Percentiles rank a stretch among this genome's conserved stretches.
phyloP scores from a whole-genome alignment of 2,888 invertebrate genomes.

The Cataglyphis altisquamis region DNA sequence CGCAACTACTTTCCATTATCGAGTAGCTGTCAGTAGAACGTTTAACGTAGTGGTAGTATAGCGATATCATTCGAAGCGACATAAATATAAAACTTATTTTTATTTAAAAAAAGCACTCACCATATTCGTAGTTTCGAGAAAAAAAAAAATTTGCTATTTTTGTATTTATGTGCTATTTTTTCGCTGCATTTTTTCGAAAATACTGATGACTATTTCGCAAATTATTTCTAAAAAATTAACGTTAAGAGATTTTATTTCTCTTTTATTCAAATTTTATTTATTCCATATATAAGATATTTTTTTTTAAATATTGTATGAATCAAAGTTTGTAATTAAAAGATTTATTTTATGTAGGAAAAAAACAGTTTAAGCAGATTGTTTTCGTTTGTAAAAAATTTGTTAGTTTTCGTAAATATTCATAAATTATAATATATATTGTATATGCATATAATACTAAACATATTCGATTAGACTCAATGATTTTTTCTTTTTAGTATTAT shows the following conservation, averaged over 20 bases:
- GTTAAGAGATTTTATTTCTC: neutral
- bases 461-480: neutral
- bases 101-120: neutral
- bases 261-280: neutral
- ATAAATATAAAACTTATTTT: neutral
- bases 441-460: neutral
- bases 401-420: neutral
- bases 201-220: neutral
- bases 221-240: neutral
- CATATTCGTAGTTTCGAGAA: neutral
- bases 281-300: neutral
- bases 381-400: neutral
- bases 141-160: neutral
- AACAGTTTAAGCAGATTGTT: neutral
- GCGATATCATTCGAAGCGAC: neutral
- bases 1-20: slow-evolving; percentile 34
- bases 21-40: neutral
- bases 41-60: neutral
- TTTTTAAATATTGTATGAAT: neutral
- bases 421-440: neutral
- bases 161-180: neutral
- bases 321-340: neutral
- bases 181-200: neutral
- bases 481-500: neutral
- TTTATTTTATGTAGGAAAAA: neutral